Base-by-base conservation (phyloP, 1,140 invertebrate species). In the Ruditapes philippinarum region DNA sequence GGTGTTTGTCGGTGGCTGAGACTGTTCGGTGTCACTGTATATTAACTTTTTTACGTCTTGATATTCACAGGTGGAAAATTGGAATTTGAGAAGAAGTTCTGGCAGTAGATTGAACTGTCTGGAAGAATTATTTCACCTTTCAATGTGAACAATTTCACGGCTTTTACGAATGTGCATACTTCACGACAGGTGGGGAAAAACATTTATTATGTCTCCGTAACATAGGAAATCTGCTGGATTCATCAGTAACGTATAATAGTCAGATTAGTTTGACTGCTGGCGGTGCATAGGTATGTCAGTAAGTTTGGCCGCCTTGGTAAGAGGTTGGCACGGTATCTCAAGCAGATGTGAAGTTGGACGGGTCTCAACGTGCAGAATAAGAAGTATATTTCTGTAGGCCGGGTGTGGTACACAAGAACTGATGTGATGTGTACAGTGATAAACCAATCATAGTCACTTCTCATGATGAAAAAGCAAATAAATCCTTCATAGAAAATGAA, bases 81-180 rank as follows among this genome's bases (percentile, higher is more conserved):
- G 17, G 45, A 36, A 54, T 25, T 54, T 45, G 25, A 78, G 31
- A 31, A 78, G 74, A 51, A 51, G 36, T 49, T 78, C 28, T 78
- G 74, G 74, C 74, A 54, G 42, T 49, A 28, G 28, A 36, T 36
- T 51, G 45, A 51, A n/a, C 74, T 51, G 74, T 78, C 74, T 51
- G 45, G 74, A 54, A 78, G 42, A 36, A 51, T 51, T 45, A 54
- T 78, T 49, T 22, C 28, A 36, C 31, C 22, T 36, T 51, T 78
- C 74, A 78, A 78, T 78, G 74, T 36, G 74, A 78, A 78, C 74
- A 57, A 78, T 78, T 78, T 78, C 74, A 78, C 49, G 74, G 74
- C 74, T 78, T 17, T 78, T 78, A 78, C 74, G 54, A 78, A 78
- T 78, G 28, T 54, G 74, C 74, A 78, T 78, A 51, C 28, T 54